Evolutionary conservation across 2,113 vertebrate species (phyloP), one percentile per base, ranked within the genome.

Genomic region (Solea solea): DNA sequence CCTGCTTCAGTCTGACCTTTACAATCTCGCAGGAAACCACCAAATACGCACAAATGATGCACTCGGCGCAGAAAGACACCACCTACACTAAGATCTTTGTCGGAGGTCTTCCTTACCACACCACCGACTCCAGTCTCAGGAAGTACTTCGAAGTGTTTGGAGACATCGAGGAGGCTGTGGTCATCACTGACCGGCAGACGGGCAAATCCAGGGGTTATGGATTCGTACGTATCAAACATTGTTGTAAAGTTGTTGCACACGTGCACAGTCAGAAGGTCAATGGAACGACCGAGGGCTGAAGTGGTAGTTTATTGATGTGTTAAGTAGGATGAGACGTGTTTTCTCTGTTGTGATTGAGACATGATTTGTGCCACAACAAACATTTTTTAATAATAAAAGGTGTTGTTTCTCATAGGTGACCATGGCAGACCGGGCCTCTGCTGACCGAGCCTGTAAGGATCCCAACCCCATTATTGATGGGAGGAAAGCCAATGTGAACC

Each of bases 61-160:
- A 98, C 95, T 96, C 96, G 75, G 96, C 96, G 53, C 97, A 99
- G 94, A 98, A 97, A 93, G 97, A 99, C 91, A 99, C 97, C 81
- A 98, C 97, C 60, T 98, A 95, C 92, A 98, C 97, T 86, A 98
- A 98, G 93, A 98, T 99, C 92, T 98, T 99, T 83, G 97, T 99
- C 72, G 97, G 97, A 87, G 97, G 97, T 67, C 93, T 99, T 56
- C 97, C 97, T 59, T 99, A 98, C 77, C 97, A 99, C 93, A 97
- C 97, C 78, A 98, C 96, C 39, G 97, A 99, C 90, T 95, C 96
- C 74, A 98, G 96, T 80, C 96, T 98, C 81, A 96, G 97, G 92
- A 98, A 97, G 87, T 98, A 98, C 83, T 98, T 98, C 85, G 97
- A 98, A 89, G 97, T 98, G 79, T 98, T 97, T 85, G 97, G 97